phyloP scores from a whole-genome alignment of 2,113 vertebrate species.

The Abramis brama region DNA sequence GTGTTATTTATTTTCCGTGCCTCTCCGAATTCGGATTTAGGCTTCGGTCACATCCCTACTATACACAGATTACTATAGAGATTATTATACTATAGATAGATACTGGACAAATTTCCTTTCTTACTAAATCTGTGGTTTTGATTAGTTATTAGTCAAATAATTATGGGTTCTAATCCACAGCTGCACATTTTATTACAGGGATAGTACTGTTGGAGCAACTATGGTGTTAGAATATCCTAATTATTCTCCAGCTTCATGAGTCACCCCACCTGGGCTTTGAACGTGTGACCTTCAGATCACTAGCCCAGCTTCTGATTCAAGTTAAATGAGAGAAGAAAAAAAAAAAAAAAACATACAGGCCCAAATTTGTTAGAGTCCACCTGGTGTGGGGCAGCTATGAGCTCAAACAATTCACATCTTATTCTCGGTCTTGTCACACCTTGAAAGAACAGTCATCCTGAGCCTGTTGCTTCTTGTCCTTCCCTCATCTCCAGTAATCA shows the following conservation, averaged over 20 bases:
- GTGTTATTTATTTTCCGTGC: too few relatives aligned
- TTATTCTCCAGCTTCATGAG: not conserved
- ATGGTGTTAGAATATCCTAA: not conserved
- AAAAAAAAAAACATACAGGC: not conserved
- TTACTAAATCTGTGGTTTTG: not conserved
- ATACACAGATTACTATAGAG: not conserved
- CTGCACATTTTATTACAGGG: not conserved
- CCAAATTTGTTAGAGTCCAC: not conserved
- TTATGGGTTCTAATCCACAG: not conserved
- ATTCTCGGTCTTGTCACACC: constrained; percentile 9
- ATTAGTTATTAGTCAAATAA: not conserved
- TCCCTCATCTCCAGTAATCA: constrained; percentile 27
- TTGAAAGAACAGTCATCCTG: constrained; percentile 13
- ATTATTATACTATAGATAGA: too few relatives aligned
- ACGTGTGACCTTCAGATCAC: constrained; percentile 5
- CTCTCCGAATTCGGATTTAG: too few relatives aligned
- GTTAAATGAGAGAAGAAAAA: not conserved
- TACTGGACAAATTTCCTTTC: not conserved
- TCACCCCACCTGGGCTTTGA: not conserved
- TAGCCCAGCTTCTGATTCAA: not conserved
- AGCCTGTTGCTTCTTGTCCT: constrained; percentile 14
- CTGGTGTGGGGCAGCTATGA: not conserved
- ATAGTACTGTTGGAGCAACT: not conserved
- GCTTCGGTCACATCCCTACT: too few relatives aligned
- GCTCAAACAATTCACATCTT: not conserved